These are phyloP conservation scores for Tyria jacobaeae DNA, from an alignment of 2,888 invertebrate species.

Conservation along the genomic window DNA sequence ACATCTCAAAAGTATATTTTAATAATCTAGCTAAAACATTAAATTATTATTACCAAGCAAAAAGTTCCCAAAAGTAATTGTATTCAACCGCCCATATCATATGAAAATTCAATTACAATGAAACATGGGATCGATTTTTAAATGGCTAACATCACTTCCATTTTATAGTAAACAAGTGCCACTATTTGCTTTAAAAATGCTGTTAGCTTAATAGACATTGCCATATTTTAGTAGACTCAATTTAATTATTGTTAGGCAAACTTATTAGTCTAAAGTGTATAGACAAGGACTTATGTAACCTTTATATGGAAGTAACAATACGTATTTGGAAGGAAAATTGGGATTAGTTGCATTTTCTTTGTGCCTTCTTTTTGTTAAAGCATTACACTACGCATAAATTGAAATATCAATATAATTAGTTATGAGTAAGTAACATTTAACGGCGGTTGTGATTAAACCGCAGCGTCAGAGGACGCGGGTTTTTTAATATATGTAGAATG, in stretches of 20 bases:
- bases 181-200: neutral
- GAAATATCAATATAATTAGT: neutral
- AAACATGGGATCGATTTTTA: neutral
- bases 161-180: constrained; percentile 3
- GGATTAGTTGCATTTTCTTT: neutral
- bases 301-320: neutral
- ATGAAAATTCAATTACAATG: neutral
- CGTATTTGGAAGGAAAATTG: neutral
- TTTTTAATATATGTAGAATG: too few species aligned
- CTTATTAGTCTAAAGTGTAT: neutral
- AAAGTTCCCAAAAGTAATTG: neutral
- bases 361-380: neutral
- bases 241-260: constrained; percentile 1
- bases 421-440: too few species aligned
- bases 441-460: too few species aligned
- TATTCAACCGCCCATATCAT: neutral
- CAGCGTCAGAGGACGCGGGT: too few species aligned
- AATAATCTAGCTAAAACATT: too few species aligned
- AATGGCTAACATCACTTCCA: neutral
- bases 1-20: neutral
- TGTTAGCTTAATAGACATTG: constrained; percentile 7
- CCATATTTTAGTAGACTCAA: neutral
- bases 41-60: neutral
- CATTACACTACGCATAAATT: neutral
- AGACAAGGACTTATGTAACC: neutral